These are phyloP conservation scores for Malthinus flaveolus DNA, from an alignment of 2,888 invertebrate species.

Conservation along the genomic window DNA sequence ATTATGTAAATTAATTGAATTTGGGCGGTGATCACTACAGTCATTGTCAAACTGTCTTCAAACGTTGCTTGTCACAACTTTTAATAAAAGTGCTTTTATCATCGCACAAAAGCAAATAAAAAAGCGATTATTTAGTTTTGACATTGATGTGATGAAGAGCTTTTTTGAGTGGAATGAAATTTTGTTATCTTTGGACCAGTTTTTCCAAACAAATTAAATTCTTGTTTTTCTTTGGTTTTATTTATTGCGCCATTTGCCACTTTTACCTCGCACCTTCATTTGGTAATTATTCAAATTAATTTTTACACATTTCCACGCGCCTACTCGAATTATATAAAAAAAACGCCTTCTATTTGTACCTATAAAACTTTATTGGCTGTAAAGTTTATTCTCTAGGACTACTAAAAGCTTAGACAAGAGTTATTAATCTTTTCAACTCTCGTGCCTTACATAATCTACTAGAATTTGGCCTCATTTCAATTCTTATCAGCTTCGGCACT, in stretches of 20 bases:
- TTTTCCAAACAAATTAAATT: conserved; percentile 2
- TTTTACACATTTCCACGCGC: too few relatives aligned
- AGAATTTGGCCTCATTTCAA: conserved; percentile 19
- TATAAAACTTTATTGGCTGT: conserved; percentile 2
- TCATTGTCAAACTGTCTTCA: conserved; percentile 3
- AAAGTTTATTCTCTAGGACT: conserved; percentile 2
- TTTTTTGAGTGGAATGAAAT: neutral
- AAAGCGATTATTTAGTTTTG: conserved; percentile 16
- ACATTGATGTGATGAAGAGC: conserved; percentile 11
- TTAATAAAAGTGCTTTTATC: conserved; percentile 13
- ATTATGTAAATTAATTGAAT: conserved; percentile 2
- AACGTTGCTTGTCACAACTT: conserved; percentile 4
- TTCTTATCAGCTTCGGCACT: conserved; percentile 18
- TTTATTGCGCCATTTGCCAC: too few relatives aligned
- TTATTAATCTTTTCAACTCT: conserved; percentile 14
- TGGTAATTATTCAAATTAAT: too few relatives aligned
- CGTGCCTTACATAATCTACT: conserved; percentile 13
- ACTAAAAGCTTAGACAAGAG: conserved; percentile 9
- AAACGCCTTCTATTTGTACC: too few relatives aligned
- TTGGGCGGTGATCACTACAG: neutral
- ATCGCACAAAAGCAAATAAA: conserved; percentile 8
- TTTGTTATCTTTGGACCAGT: conserved; percentile 3
- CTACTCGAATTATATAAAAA: too few relatives aligned
- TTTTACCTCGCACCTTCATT: too few relatives aligned
- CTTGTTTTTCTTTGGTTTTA: too few relatives aligned